These are phyloP conservation scores for Ailurus styani DNA, from an alignment of 2,113 vertebrate species.

Conservation along the genomic window DNA sequence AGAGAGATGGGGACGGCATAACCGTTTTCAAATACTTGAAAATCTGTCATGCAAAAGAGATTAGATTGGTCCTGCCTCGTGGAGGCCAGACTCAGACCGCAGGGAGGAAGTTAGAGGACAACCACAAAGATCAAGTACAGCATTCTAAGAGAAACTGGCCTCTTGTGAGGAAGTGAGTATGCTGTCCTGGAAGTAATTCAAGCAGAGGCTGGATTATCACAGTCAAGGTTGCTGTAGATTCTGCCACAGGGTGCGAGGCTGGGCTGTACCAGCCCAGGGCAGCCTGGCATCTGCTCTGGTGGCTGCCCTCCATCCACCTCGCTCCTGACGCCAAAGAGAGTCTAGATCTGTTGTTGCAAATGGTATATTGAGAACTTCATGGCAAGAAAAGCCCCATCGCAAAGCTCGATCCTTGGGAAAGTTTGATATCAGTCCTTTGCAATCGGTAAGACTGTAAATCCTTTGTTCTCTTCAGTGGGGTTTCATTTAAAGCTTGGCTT, in stretches of 20 bases:
- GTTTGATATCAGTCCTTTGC: background rate
- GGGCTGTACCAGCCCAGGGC: too few species aligned
- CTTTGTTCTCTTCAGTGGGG: background rate
- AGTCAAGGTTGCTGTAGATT: background rate
- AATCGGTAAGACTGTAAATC: background rate
- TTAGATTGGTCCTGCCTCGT: background rate
- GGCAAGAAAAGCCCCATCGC: background rate
- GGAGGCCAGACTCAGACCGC: background rate
- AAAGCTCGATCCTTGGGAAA: background rate
- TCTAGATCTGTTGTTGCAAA: background rate
- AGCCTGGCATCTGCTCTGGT: background rate
- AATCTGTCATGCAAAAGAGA: background rate
- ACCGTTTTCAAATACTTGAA: background rate
- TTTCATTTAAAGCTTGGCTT: background rate
- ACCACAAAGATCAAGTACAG: background rate
- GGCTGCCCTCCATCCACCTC: background rate
- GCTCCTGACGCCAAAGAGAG: background rate
- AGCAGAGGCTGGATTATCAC: background rate
- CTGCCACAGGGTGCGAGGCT: accelerated
- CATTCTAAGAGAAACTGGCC: background rate
- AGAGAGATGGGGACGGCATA: background rate
- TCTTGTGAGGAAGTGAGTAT: background rate
- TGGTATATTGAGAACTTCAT: background rate
- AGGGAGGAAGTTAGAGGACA: background rate
- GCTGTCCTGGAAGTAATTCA: background rate